A percentile compares a stretch with the other conserved stretches of the same genome.
Conservation (phyloP, 1,140 invertebrate species). For the Bombus picipes region DNA sequence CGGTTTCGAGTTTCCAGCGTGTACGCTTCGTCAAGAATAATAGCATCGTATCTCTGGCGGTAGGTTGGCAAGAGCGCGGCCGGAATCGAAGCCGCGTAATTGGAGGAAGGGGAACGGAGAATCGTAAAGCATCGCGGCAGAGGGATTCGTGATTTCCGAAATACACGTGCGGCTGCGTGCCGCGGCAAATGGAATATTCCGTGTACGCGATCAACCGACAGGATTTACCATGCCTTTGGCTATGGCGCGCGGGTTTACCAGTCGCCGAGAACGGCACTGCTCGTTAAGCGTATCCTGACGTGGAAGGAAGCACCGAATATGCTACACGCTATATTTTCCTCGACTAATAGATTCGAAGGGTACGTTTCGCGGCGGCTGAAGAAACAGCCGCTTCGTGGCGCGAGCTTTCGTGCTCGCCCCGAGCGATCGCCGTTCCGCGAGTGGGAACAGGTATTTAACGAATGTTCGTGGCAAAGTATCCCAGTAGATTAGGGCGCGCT, state of each 20-base stretch:
- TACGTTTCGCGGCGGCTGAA: background rate
- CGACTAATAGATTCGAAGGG: slow-evolving; percentile 13
- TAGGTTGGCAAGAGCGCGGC: background rate
- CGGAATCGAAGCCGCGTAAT: background rate
- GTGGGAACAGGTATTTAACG: background rate
- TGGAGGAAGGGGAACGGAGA: background rate
- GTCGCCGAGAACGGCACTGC: background rate
- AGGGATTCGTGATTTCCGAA: slow-evolving; percentile 15
- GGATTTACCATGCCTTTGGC: background rate
- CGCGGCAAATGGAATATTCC: slow-evolving; percentile 2
- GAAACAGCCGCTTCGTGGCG: background rate
- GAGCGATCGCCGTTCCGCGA: background rate
- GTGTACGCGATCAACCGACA: background rate
- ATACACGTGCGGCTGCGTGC: slow-evolving; percentile 20
- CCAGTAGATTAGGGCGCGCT: background rate
- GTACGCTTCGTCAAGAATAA: background rate
- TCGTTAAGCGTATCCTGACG: slow-evolving; percentile 12
- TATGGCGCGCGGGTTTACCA: background rate
- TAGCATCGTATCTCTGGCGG: background rate
- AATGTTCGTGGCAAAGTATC: background rate
- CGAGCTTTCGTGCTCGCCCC: background rate
- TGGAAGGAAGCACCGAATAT: background rate
- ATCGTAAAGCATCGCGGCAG: slow-evolving; percentile 2
- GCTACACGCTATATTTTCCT: background rate
- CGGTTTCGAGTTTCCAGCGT: background rate